Evolutionary conservation across 2,797 vertebrate genomes (phyloP).

Genomic region (Pyrrhura leucotis): DNA sequence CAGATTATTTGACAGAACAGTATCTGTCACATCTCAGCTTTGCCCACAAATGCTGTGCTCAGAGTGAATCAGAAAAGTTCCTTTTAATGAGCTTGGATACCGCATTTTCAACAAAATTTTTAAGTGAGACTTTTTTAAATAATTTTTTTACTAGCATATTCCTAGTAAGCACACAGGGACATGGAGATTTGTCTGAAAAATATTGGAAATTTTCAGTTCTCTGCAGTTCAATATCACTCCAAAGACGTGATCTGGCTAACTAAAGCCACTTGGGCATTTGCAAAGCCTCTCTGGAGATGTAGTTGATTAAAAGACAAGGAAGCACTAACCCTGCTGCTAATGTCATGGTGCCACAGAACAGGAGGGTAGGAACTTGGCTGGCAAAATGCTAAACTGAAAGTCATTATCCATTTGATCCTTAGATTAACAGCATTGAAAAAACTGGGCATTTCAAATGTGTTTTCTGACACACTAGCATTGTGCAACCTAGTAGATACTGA

Average conservation of each 20-base stretch:
- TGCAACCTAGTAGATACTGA: background rate
- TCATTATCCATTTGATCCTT: background rate
- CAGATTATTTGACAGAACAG: background rate
- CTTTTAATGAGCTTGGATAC: background rate
- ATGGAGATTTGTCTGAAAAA: background rate
- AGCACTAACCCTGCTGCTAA: background rate
- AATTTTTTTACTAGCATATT: background rate
- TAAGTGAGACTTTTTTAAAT: background rate
- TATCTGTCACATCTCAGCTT: background rate
- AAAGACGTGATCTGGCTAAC: background rate
- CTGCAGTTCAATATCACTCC: fast-evolving
- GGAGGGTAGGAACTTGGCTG: background rate
- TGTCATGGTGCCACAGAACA: fast-evolving
- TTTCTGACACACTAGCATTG: background rate
- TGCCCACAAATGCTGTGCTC: background rate
- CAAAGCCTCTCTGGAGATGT: background rate
- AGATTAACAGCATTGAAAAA: background rate
- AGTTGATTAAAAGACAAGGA: background rate
- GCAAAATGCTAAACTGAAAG: background rate
- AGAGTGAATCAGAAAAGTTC: background rate
- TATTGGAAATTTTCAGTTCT: background rate
- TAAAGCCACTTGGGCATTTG: background rate
- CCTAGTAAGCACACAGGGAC: background rate
- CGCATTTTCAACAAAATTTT: background rate
- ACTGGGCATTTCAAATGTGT: background rate